Percentiles rank a stretch among this genome's conserved stretches.
Conservation (phyloP, 2,797 vertebrate species). For the Pterois miles region DNA sequence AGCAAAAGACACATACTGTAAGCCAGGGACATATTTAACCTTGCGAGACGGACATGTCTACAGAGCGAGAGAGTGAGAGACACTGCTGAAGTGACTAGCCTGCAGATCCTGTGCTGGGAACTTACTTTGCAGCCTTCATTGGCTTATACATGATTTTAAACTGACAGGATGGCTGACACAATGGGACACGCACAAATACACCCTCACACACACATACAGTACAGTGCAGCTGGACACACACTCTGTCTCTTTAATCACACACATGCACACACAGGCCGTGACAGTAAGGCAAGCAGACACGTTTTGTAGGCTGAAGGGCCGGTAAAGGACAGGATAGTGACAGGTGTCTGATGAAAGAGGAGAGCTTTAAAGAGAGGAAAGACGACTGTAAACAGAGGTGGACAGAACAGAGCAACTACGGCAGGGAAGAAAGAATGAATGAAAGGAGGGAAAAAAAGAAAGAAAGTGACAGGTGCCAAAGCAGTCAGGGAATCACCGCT, state of each 20-base stretch:
- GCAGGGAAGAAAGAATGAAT: constrained; percentile 19
- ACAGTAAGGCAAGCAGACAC: constrained; percentile 44
- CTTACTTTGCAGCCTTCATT: constrained; percentile 29
- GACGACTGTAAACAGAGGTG: constrained; percentile 16
- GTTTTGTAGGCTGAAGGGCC: constrained; percentile 28
- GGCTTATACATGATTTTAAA: constrained; percentile 31
- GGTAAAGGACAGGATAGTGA: constrained; percentile 38
- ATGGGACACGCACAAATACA: constrained; percentile 12
- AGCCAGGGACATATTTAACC: constrained; percentile 1
- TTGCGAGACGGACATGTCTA: constrained; percentile 15
- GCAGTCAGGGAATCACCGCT: constrained; percentile 33
- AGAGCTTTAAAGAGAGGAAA: not conserved
- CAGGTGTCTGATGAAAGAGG: constrained; percentile 40
- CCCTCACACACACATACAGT: constrained; percentile 5
- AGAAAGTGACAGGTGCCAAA: constrained; percentile 66
- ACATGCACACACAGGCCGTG: constrained; percentile 20
- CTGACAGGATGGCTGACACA: constrained; percentile 51
- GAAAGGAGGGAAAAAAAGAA: constrained; percentile 10
- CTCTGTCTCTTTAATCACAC: constrained; percentile 29
- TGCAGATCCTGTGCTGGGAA: constrained; percentile 28
- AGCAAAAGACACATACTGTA: not conserved
- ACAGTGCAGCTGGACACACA: constrained; percentile 24
- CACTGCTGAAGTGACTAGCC: constrained; percentile 38
- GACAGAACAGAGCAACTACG: not conserved
- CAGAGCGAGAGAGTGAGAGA: constrained; percentile 1